Base-by-base conservation (phyloP, 1,140 invertebrate species). In the Goniozus legneri region DNA sequence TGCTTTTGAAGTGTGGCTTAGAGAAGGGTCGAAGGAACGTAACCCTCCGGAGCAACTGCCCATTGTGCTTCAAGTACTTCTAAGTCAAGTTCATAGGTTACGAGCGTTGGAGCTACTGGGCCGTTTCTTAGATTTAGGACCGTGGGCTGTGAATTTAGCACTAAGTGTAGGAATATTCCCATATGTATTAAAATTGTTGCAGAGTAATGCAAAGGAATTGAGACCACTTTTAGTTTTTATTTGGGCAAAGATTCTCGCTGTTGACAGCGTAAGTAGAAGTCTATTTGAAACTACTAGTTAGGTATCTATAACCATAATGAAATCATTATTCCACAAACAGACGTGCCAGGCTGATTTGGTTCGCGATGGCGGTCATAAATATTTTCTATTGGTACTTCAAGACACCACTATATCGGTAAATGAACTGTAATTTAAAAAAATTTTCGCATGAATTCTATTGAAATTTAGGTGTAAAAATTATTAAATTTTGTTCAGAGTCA, bases 241-340 rank as follows among this genome's bases (percentile, higher is more conserved):
- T 54, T 99, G 97, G 97, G 95, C 97, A 4, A 98, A 98, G 80
- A 98, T 99, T 56, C 77, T 99, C 36, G 94, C 95, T 45, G 93
- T 98, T 8, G 97, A 99, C 75, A 87, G 85, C 73, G 92, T 94
- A 73, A 82, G 83, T 82, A 27, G 20, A 42, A 14, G 10, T 32
- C 3, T 13, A 4, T 33, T 14, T 33, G 20, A 33, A 27, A 27
- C 4, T 10, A 27, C 10, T 27, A 6, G 4, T 27, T 22, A 6
- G 20, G n/a, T 12, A 39, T 22, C 4, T 12, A 39, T n/a, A 8
- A 6, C 3, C 3, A 13, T 6, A 33, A 8, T n/a, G 3, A 33
- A 6, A 19, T 8, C 21, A 22, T 34, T n/a, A n/a, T 35, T 56
- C 56, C 50, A 47, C 42, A 81, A 82, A 34, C 73, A 93, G 89